These are phyloP conservation scores for Mizuhopecten yessoensis DNA, from an alignment of 1,140 invertebrate genomes.

Conservation along the genomic window DNA sequence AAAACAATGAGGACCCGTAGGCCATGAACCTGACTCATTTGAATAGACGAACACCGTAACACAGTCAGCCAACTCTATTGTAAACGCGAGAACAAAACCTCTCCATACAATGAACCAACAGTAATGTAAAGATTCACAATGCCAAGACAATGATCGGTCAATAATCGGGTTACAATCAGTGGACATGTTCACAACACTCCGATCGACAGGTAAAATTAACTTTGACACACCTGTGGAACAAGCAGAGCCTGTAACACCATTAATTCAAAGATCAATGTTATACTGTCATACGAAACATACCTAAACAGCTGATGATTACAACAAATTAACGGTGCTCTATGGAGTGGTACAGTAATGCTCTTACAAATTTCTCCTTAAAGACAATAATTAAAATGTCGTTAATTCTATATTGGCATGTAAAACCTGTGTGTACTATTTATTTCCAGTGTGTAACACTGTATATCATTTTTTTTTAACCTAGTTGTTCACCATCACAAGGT, in stretches of 20 bases:
- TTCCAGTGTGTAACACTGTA: no score
- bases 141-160: background rate
- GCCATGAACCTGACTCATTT: constrained; percentile 31
- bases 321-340: no score
- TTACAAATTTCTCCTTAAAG: no score
- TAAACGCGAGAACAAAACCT: background rate
- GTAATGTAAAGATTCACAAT: background rate
- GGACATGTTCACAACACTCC: background rate
- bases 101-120: background rate
- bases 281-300: background rate
- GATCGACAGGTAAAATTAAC: constrained; percentile 27
- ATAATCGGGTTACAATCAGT: background rate
- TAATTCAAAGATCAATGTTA: constrained; percentile 13
- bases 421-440: no score
- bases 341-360: no score
- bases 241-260: background rate
- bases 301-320: background rate
- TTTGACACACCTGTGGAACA: background rate
- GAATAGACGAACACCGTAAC: constrained; percentile 3
- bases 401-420: no score
- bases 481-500: no score
- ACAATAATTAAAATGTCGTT: no score
- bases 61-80: background rate
- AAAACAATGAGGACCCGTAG: constrained; percentile 12
- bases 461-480: no score